Percentiles rank a stretch among this genome's conserved stretches.
These are phyloP conservation scores for Scelioninae gen. 1 DNA, from an alignment of 2,888 invertebrate species.

Conservation along the genomic window DNA sequence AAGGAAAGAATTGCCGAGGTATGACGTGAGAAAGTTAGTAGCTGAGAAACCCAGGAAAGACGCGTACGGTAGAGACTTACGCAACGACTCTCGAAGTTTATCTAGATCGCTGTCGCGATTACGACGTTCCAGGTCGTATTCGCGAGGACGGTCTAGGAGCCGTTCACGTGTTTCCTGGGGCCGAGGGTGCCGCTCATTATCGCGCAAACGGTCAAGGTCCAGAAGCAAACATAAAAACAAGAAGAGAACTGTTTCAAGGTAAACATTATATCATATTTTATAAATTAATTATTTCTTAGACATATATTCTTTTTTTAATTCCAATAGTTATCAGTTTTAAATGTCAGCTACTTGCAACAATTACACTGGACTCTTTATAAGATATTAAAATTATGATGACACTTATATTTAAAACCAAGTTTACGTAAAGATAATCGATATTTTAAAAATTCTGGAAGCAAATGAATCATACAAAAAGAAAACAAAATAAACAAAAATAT, in stretches of 20 bases:
- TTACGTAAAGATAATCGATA: too few species aligned
- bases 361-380: too few species aligned
- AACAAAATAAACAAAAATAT: too few species aligned
- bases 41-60: constrained; percentile 90
- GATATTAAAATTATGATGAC: too few species aligned
- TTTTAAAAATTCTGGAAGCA: too few species aligned
- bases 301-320: too few species aligned
- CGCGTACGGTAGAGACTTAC: constrained; percentile 91
- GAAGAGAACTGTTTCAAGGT: constrained; percentile 69
- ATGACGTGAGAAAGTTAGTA: constrained; percentile 92
- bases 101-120: constrained; percentile 76
- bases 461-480: too few species aligned
- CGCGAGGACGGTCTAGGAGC: constrained; percentile 76
- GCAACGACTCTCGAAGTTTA: constrained; percentile 77
- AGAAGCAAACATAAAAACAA: constrained; percentile 77
- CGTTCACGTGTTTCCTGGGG: constrained; percentile 81
- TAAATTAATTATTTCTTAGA: too few species aligned
- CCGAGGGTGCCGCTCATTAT: constrained; percentile 75
- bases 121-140: constrained; percentile 78
- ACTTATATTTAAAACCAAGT: too few species aligned
- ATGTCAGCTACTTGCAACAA: too few species aligned
- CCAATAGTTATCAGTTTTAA: too few species aligned
- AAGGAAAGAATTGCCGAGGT: constrained; percentile 92
- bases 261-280: constrained; percentile 9
- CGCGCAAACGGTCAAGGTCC: constrained; percentile 78